Conservation (phyloP, 2,797 vertebrate genomes). For the Coendou prehensilis region DNA sequence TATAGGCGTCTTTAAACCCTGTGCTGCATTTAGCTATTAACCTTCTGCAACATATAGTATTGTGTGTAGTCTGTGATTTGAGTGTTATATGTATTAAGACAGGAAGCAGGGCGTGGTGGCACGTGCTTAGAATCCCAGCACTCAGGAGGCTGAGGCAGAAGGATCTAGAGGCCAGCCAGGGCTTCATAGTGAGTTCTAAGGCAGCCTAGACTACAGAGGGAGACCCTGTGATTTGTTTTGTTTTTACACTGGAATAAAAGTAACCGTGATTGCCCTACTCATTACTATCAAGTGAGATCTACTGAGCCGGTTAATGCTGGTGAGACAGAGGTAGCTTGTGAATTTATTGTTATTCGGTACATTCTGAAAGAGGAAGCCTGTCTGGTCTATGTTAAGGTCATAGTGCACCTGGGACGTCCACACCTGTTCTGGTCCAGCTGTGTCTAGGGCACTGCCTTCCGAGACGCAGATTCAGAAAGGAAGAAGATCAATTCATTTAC, state of each 20-base stretch:
- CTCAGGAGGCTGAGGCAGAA: background rate
- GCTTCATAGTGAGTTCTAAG: background rate
- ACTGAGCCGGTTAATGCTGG: background rate
- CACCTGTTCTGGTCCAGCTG: background rate
- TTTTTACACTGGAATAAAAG: background rate
- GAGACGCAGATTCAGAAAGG: background rate
- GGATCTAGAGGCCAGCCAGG: background rate
- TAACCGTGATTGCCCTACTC: background rate
- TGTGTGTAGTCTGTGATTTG: background rate
- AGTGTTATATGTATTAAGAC: background rate
- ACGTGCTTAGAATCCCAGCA: background rate
- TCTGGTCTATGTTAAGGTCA: background rate
- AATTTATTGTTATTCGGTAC: background rate
- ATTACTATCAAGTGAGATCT: background rate
- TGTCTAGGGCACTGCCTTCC: too few relatives aligned
- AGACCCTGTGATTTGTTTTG: background rate
- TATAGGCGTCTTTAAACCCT: background rate
- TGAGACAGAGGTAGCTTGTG: background rate
- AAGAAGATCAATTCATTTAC: background rate
- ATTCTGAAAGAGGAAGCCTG: background rate
- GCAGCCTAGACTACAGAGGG: background rate
- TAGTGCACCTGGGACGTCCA: background rate
- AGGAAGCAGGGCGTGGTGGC: background rate
- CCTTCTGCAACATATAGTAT: background rate
- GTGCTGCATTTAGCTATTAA: background rate